Evolutionary conservation across 2,888 invertebrate species (phyloP).

Genomic region (Euzophera pinguis): DNA sequence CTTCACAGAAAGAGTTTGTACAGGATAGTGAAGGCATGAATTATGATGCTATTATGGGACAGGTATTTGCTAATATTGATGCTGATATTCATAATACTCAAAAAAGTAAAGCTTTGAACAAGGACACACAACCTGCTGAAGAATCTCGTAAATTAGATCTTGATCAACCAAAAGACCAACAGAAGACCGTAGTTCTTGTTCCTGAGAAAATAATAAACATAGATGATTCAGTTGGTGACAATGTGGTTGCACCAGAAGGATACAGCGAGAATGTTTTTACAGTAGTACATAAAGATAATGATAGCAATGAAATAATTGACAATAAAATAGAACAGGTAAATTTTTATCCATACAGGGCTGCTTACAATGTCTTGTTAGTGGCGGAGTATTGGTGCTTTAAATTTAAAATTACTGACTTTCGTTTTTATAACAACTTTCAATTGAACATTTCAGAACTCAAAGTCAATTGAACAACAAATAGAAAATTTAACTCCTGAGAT

Average conservation of each 20-base stretch:
- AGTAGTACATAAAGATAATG: slow-evolving; percentile 43
- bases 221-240: background rate
- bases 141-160: slow-evolving; percentile 8
- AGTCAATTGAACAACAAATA: slow-evolving; percentile 29
- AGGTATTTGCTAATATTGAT: slow-evolving; percentile 67
- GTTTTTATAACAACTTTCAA: background rate
- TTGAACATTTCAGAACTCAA: slow-evolving; percentile 28
- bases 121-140: slow-evolving; percentile 13
- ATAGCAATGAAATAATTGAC: slow-evolving; percentile 23
- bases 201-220: slow-evolving; percentile 11
- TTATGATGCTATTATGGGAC: slow-evolving; percentile 59
- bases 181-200: slow-evolving; percentile 18
- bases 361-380: too few relatives aligned
- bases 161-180: background rate
- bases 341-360: too few relatives aligned
- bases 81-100: slow-evolving; percentile 51
- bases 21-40: slow-evolving; percentile 51
- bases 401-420: too few relatives aligned
- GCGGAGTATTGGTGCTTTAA: too few relatives aligned
- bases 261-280: slow-evolving; percentile 68
- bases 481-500: slow-evolving; percentile 22
- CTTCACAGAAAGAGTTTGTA: slow-evolving; percentile 21
- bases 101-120: slow-evolving; percentile 32
- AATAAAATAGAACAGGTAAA: slow-evolving; percentile 34
- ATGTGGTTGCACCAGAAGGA: slow-evolving; percentile 27